Conservation (phyloP, 2,113 vertebrate species). For the Benthochromis sp. region DNA sequence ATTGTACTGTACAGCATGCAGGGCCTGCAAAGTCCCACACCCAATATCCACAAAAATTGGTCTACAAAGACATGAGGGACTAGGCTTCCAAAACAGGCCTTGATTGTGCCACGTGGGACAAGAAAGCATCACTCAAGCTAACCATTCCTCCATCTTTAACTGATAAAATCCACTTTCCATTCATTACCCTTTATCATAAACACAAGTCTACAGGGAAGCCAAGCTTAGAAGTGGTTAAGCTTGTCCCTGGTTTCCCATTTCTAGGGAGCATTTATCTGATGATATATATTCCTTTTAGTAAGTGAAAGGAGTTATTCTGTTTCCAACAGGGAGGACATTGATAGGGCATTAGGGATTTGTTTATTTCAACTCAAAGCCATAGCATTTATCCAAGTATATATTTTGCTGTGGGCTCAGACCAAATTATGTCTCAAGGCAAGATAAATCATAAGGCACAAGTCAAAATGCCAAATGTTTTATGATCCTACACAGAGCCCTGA, state of each 20-base stretch:
- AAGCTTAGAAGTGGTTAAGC: conserved; percentile 69
- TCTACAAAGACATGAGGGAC: conserved; percentile 39
- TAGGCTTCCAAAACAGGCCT: conserved; percentile 55
- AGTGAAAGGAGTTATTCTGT: conserved; percentile 66
- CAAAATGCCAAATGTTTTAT: conserved; percentile 60
- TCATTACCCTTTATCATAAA: conserved; percentile 71
- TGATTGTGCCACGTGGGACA: conserved; percentile 69
- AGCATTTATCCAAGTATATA: conserved; percentile 64
- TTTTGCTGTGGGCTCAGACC: conserved; percentile 57
- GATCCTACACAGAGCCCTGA: conserved; percentile 50
- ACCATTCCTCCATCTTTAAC: conserved; percentile 64
- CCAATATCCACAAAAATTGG: conserved; percentile 59
- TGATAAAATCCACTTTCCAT: conserved; percentile 73
- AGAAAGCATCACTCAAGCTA: conserved; percentile 68
- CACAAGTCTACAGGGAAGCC: conserved; percentile 53
- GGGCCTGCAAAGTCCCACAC: conserved; percentile 52
- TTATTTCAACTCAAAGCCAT: conserved; percentile 69
- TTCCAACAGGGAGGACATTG: conserved; percentile 70
- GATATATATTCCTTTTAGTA: conserved; percentile 70
- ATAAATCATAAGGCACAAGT: conserved; percentile 64
- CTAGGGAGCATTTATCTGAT: conserved; percentile 69
- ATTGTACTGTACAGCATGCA: conserved; percentile 15
- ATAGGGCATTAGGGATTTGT: conserved; percentile 73
- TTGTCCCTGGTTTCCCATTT: conserved; percentile 66
- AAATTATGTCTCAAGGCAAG: conserved; percentile 66